Base-by-base conservation (phyloP, 2,888 invertebrate species). In the Apotomis capreana region DNA sequence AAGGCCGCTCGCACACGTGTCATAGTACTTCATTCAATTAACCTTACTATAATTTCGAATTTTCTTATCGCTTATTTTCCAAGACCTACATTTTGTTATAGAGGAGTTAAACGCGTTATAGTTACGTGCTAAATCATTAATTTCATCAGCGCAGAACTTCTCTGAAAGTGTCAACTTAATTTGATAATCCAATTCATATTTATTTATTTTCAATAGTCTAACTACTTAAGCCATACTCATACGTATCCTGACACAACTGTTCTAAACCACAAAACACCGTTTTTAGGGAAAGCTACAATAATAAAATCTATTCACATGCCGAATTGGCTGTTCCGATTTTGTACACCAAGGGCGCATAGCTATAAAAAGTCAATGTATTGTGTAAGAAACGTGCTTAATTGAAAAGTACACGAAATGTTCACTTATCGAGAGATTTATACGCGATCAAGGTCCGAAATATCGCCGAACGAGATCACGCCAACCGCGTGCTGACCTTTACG, bases 321-420 rank as follows among this genome's bases (percentile, higher is more conserved):
- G 57, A 65, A 65, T 65, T 71, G 71, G 40, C 63, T 69, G 57
- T 10, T 62, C 61, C 51, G 40, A 57, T 68, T 67, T 61, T 52
- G 49, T 59, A 67, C 60, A 49, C 49, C 71, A 71, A 71, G 71
- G 71, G 67, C 71, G 59, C 55, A 40, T 67, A 37, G 15, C 68
- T 72, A 68, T 63, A 68, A 72, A 68, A 68, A 72, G 68, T 37
- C 57, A 58, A 67, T 57, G n/a, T 63, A 63, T 72, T 72, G 72
- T 68, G 72, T 68, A 72, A 72, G 58, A 59, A 68, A 72, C 72
- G 72, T 72, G 72, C 72, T 72, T 62, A 59, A 72, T 72, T 68
- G 63, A 72, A 72, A 72, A 68, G 63, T 54, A 63, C 72, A 72
- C 72, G 72, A 63, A 72, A 52, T 58, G 13, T 10, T 55, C 58